These are phyloP conservation scores for Rhopilema esculentum DNA, from an alignment of 30 jellyfish, hydroid and myxozoan species.

Conservation along the genomic window DNA sequence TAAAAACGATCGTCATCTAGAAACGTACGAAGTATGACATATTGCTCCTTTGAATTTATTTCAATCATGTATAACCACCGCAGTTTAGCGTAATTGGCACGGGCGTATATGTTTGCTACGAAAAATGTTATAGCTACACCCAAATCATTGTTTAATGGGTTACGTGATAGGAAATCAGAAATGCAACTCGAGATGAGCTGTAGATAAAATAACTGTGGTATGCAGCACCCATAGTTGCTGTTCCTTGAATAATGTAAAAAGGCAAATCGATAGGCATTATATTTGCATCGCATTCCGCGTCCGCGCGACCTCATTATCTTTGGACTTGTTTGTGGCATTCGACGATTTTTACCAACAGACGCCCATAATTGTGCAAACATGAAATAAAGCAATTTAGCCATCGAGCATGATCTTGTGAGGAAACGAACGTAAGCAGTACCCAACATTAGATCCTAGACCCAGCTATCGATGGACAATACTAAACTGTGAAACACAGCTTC, in stretches of 20 bases:
- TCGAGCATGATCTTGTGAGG: too few relatives aligned
- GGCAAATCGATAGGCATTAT: not conserved
- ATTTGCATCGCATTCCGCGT: not conserved
- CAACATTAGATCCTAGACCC: too few relatives aligned
- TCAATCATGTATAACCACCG: not conserved
- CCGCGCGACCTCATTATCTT: not conserved
- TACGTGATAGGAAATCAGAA: not conserved
- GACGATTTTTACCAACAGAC: not conserved
- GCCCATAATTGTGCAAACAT: not conserved
- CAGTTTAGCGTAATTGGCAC: not conserved
- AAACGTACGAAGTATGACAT: not conserved
- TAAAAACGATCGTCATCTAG: not conserved
- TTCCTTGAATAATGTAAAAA: not conserved
- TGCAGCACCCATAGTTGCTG: not conserved
- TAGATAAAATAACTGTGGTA: not conserved
- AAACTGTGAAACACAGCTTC: too few relatives aligned
- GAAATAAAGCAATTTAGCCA: not conserved
- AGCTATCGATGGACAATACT: too few relatives aligned
- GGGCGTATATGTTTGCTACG: not conserved
- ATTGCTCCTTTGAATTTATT: not conserved
- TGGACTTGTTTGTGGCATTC: not conserved
- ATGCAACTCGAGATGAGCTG: not conserved
- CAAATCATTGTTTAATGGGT: not conserved
- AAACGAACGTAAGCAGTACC: too few relatives aligned
- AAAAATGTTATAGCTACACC: not conserved